phyloP scores from a whole-genome alignment of 2,113 vertebrate genomes.

The Stigmatopora nigra region DNA sequence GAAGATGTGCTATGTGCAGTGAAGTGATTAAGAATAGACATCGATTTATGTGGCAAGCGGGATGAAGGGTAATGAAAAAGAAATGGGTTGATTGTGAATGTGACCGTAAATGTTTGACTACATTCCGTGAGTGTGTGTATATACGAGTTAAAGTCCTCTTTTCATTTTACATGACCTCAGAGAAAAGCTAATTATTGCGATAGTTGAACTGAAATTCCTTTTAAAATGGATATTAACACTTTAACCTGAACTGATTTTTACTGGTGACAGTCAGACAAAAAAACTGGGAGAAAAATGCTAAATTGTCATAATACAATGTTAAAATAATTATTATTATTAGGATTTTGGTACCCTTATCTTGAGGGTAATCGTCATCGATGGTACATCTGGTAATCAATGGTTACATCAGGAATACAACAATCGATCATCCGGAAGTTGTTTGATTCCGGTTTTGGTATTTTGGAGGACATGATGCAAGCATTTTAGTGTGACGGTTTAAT shows the following conservation, averaged over 20 bases:
- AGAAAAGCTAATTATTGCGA: neutral
- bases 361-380: too few relatives aligned
- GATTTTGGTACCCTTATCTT: too few relatives aligned
- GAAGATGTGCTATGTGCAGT: conserved; percentile 50
- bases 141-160: conserved; percentile 33
- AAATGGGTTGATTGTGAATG: conserved; percentile 49
- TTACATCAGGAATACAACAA: too few relatives aligned
- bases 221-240: neutral
- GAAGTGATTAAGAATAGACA: conserved; percentile 64
- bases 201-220: neutral
- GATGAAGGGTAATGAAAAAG: conserved; percentile 54
- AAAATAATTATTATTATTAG: too few relatives aligned
- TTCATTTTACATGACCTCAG: neutral
- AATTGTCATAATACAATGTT: too few relatives aligned
- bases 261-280: neutral
- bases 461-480: too few relatives aligned
- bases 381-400: too few relatives aligned
- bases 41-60: conserved; percentile 58
- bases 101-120: conserved; percentile 44
- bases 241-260: neutral
- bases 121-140: conserved; percentile 35
- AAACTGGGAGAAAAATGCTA: too few relatives aligned
- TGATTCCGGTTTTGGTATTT: too few relatives aligned
- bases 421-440: too few relatives aligned
- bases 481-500: too few relatives aligned